Conservation (phyloP, 2,113 vertebrate species). For the Lota lota region DNA sequence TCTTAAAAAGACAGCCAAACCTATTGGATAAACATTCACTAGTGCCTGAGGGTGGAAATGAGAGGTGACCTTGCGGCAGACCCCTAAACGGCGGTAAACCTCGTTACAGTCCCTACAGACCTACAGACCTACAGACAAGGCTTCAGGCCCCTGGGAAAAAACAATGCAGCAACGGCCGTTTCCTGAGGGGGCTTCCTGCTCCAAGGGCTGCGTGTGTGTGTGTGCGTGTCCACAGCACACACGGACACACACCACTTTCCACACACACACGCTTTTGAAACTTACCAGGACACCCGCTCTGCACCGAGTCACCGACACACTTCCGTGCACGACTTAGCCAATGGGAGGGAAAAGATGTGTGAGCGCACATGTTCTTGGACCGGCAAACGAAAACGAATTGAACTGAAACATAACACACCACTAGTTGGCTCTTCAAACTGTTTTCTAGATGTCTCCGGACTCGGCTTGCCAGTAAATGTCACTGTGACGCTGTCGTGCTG, state of each 20-base stretch:
- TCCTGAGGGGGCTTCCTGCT: conserved; percentile 71
- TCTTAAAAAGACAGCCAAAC: no score
- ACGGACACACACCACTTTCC: conserved; percentile 13
- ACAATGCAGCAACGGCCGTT: conserved; percentile 53
- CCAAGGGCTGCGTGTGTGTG: no score
- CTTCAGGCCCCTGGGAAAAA: conserved; percentile 47
- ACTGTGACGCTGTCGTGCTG: conserved; percentile 15
- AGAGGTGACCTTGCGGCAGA: no score
- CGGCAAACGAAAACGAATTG: conserved; percentile 26
- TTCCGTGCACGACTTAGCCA: conserved; percentile 19
- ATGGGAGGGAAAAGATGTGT: conserved; percentile 39
- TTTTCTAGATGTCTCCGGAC: conserved; percentile 49
- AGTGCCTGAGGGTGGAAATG: no score
- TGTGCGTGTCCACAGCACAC: background rate
- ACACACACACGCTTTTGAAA: conserved; percentile 53
- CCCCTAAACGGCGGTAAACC: no score
- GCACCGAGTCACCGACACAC: conserved; percentile 48
- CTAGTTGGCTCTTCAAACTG: conserved; percentile 15
- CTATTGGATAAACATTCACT: no score
- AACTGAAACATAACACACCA: conserved; percentile 53
- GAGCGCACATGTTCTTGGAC: conserved; percentile 45
- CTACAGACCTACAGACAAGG: conserved; percentile 15
- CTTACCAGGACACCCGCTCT: conserved; percentile 52
- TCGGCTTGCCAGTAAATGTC: conserved; percentile 40
- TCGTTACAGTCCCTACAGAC: no score